phyloP scores from a whole-genome alignment of 2,797 vertebrate species.

The Acipenser ruthenus region DNA sequence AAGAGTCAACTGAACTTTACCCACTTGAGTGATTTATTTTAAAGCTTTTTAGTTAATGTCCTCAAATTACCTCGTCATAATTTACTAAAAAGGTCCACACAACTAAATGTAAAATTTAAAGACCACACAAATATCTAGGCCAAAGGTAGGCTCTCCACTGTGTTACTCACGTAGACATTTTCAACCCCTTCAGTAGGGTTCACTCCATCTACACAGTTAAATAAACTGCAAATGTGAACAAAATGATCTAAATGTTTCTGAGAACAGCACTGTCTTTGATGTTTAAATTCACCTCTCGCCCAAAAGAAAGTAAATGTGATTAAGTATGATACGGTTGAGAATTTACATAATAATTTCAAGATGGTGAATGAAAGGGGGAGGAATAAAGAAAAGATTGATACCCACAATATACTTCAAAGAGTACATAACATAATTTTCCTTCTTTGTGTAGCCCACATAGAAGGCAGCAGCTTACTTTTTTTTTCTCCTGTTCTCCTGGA shows the following conservation, averaged over 20 bases:
- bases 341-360: slow-evolving; percentile 46
- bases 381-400: slow-evolving; percentile 27
- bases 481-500: slow-evolving; percentile 17
- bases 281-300: slow-evolving; percentile 40
- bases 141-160: neutral
- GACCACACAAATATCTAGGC: no score
- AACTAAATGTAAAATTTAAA: neutral
- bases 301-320: slow-evolving; percentile 37
- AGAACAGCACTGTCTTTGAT: slow-evolving; percentile 4
- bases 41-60: slow-evolving; percentile 26
- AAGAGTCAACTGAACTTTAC: slow-evolving; percentile 18
- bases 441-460: slow-evolving; percentile 29
- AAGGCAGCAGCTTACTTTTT: slow-evolving; percentile 25
- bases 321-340: slow-evolving; percentile 40
- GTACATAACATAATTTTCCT: slow-evolving; percentile 34
- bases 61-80: slow-evolving; percentile 19
- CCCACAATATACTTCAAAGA: slow-evolving; percentile 41
- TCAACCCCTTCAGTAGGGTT: slow-evolving; percentile 1
- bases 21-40: slow-evolving; percentile 16
- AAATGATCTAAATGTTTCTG: neutral
- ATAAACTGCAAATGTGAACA: slow-evolving; percentile 30
- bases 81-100: slow-evolving; percentile 13
- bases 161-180: neutral
- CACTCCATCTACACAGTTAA: slow-evolving; percentile 15
- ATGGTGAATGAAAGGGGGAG: slow-evolving; percentile 22